These are phyloP conservation scores for Deroptyus accipitrinus DNA, from an alignment of 2,113 vertebrate species.

Conservation along the genomic window DNA sequence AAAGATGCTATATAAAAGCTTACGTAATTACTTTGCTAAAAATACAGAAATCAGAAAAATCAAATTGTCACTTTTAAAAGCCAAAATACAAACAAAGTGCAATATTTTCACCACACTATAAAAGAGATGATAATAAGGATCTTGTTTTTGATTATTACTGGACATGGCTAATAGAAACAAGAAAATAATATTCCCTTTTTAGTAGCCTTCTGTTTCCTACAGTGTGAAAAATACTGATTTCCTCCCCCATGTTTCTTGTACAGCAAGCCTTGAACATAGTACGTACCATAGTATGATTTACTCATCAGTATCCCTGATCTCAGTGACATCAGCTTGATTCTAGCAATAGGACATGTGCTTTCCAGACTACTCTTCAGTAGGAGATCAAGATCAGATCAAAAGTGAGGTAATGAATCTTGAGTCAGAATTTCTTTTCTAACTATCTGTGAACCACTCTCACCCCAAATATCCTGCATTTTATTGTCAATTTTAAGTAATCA, in stretches of 20 bases:
- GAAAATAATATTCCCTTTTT: not conserved
- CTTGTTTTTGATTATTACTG: not conserved
- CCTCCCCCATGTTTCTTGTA: not conserved
- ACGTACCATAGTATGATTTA: not conserved
- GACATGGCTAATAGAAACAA: not conserved
- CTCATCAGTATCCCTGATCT: not conserved
- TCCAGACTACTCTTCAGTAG: not conserved
- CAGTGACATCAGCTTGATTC: not conserved
- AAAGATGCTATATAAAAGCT: not conserved
- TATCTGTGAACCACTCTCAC: not conserved
- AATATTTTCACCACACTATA: not conserved
- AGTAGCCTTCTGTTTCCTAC: not conserved
- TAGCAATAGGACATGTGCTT: not conserved
- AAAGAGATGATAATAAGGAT: not conserved
- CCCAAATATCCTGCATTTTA: not conserved
- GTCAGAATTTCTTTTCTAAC: not conserved
- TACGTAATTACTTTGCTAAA: not conserved
- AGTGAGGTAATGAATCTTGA: not conserved
- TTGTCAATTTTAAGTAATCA: not conserved
- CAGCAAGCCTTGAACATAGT: not conserved
- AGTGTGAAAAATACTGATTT: not conserved
- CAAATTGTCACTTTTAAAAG: not conserved
- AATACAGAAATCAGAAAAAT: not conserved
- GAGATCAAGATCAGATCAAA: not conserved
- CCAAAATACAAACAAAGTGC: not conserved